These are phyloP conservation scores for Ictalurus punctatus DNA, from an alignment of 2,113 vertebrate genomes.

Conservation along the genomic window DNA sequence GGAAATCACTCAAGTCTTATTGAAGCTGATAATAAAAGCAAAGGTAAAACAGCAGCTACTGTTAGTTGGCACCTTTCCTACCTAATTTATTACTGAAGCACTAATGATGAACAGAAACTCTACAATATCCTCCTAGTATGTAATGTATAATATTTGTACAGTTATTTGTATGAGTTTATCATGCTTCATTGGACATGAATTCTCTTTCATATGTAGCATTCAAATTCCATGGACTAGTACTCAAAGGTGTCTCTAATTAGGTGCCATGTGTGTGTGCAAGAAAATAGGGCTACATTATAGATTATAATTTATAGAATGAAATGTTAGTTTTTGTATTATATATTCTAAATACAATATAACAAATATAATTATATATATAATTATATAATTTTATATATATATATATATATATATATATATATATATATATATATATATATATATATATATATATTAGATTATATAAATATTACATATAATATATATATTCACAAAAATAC, in stretches of 20 bases:
- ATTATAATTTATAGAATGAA: neutral
- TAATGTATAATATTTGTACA: neutral
- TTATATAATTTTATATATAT: too few relatives aligned
- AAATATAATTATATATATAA: too few relatives aligned
- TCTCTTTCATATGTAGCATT: neutral
- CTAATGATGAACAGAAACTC: constrained; percentile 8
- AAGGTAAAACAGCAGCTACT: constrained; percentile 29
- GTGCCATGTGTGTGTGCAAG: neutral
- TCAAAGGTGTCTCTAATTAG: neutral
- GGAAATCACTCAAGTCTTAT: constrained; percentile 62
- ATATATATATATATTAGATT: too few relatives aligned
- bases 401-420: too few relatives aligned
- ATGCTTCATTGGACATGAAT: neutral
- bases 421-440: too few relatives aligned
- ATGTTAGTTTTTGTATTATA: too few relatives aligned
- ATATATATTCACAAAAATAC: too few relatives aligned
- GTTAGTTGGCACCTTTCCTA: constrained; percentile 2
- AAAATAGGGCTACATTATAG: too few relatives aligned
- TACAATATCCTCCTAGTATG: neutral
- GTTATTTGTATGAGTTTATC: neutral
- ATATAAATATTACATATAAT: too few relatives aligned
- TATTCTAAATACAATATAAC: too few relatives aligned
- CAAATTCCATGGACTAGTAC: neutral
- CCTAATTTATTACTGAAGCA: constrained; percentile 3
- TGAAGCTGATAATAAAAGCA: constrained; percentile 42